These are phyloP conservation scores for Anser cygnoides DNA, from an alignment of 2,113 vertebrate species.

Conservation along the genomic window DNA sequence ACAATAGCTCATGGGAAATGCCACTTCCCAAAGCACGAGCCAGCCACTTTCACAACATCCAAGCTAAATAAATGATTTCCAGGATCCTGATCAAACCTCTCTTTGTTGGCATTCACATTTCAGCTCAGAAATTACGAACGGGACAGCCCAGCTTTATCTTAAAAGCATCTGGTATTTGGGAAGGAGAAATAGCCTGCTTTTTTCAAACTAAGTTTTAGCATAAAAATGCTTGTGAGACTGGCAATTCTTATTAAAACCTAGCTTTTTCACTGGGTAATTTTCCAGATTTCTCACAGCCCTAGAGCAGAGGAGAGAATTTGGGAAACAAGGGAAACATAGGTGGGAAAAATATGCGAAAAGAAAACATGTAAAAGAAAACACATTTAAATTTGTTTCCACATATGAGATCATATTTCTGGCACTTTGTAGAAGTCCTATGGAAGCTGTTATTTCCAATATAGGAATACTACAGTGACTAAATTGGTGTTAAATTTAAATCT, in stretches of 20 bases:
- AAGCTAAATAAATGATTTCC: constrained; percentile 52
- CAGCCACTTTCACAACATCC: background rate
- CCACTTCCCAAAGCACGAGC: constrained; percentile 35
- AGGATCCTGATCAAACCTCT: constrained; percentile 8
- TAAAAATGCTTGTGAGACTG: background rate
- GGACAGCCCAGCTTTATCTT: constrained; percentile 37
- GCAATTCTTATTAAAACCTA: constrained; percentile 58
- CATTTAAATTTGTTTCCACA: constrained; percentile 81
- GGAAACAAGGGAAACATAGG: constrained; percentile 70
- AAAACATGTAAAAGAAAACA: constrained; percentile 76
- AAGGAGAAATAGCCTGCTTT: background rate
- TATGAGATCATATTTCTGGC: constrained; percentile 85
- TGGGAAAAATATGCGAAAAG: constrained; percentile 61
- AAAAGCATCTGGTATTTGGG: constrained; percentile 18
- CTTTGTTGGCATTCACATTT: background rate
- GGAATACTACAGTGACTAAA: constrained; percentile 78
- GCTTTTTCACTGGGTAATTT: background rate
- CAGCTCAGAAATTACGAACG: background rate
- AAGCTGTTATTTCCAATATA: constrained; percentile 80
- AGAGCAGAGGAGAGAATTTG: constrained; percentile 49
- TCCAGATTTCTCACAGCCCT: constrained; percentile 43
- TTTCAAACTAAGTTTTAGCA: background rate
- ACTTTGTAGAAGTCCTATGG: constrained; percentile 82
- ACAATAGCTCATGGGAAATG: constrained; percentile 25
- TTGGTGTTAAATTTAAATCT: constrained; percentile 83